These are phyloP conservation scores for Embiotoca jacksoni DNA, from an alignment of 2,113 vertebrate genomes.

Conservation along the genomic window DNA sequence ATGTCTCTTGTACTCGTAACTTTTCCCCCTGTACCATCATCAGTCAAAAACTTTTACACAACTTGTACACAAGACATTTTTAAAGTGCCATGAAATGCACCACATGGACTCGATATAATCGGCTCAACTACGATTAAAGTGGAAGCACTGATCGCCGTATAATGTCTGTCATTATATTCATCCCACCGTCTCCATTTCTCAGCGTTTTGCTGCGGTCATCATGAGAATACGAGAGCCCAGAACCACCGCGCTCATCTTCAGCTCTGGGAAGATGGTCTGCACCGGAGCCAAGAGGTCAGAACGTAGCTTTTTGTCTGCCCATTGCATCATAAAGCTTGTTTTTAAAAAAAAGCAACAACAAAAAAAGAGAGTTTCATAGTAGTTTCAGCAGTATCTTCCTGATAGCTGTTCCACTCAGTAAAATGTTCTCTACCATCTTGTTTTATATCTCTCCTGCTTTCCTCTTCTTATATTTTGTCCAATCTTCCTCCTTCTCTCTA, in stretches of 20 bases:
- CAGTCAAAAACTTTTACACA: too few relatives aligned
- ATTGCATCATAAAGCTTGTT: too few relatives aligned
- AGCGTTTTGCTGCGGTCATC: slow-evolving; percentile 99
- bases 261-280: slow-evolving; percentile 99
- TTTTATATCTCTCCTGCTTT: not conserved
- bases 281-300: slow-evolving; percentile 97
- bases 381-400: not conserved
- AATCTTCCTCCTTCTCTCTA: slow-evolving; percentile 54
- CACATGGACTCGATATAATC: not conserved
- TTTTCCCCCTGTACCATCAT: too few relatives aligned
- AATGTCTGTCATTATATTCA: not conserved
- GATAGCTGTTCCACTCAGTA: too few relatives aligned
- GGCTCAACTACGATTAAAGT: not conserved
- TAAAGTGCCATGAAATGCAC: too few relatives aligned
- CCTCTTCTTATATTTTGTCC: not conserved
- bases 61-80: too few relatives aligned
- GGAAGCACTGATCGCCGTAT: not conserved
- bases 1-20: too few relatives aligned
- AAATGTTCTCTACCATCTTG: too few relatives aligned
- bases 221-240: slow-evolving; percentile 99
- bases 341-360: not conserved
- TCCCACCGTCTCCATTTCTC: slow-evolving; percentile 14
- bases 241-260: slow-evolving; percentile 98
- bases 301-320: not conserved
- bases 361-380: not conserved